Evolutionary conservation across 2,113 vertebrate species (phyloP).

Genomic region (Ailurus styani): DNA sequence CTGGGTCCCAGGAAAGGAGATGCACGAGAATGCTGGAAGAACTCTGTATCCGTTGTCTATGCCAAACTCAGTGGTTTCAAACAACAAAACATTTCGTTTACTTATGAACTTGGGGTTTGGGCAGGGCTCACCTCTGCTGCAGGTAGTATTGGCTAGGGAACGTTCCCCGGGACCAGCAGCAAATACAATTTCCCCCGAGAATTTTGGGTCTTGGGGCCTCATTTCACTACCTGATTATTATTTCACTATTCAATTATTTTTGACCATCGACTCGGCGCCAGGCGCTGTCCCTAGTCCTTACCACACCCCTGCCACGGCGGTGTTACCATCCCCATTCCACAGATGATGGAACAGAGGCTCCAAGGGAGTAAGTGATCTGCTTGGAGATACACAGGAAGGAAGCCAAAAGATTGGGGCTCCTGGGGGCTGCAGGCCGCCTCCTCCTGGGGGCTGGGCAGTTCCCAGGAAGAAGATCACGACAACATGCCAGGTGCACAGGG

Average conservation of each 20-base stretch:
- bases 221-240: background rate
- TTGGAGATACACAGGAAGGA: background rate
- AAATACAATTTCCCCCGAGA: background rate
- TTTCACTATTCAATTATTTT: background rate
- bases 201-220: background rate
- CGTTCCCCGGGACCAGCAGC: background rate
- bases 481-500: rapidly evolving
- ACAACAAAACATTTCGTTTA: background rate
- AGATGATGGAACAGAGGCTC: background rate
- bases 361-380: background rate
- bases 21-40: background rate
- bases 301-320: too few species aligned
- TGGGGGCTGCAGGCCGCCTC: background rate
- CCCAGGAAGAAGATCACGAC: background rate
- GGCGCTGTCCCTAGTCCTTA: background rate
- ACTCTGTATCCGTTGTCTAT: too few species aligned
- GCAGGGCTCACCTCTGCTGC: background rate
- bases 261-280: background rate
- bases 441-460: background rate
- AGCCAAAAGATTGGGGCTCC: background rate
- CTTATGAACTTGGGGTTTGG: background rate
- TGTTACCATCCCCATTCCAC: background rate
- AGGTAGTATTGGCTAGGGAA: background rate
- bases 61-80: background rate
- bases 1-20: background rate